Percentiles rank a stretch among this genome's conserved stretches.
Conservation (phyloP, 2,797 vertebrate genomes). For the Myotis vivesi region DNA sequence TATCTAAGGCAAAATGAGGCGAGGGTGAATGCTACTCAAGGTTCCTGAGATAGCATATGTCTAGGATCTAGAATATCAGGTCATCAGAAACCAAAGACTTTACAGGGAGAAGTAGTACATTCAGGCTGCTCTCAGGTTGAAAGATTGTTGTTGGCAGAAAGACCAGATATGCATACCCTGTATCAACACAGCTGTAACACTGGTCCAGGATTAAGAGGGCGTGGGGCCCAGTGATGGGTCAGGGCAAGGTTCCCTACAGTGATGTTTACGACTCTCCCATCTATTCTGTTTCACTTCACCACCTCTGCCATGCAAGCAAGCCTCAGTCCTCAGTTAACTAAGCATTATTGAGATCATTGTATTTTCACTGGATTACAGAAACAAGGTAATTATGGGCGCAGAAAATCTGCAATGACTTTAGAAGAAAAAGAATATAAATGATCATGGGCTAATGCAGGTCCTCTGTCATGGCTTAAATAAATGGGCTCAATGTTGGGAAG, state of each 20-base stretch:
- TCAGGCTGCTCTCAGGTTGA: neutral
- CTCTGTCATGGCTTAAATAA: neutral
- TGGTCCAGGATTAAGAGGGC: neutral
- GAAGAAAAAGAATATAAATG: neutral
- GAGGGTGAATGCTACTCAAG: neutral
- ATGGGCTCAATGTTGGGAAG: neutral
- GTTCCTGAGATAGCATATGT: neutral
- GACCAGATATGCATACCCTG: neutral
- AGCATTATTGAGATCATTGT: neutral
- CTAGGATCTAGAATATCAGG: neutral
- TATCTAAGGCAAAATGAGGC: neutral
- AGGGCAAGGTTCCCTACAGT: rapidly evolving
- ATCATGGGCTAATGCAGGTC: neutral
- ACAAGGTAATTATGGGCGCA: neutral
- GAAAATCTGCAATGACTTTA: neutral
- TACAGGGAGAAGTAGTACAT: neutral
- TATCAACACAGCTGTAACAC: neutral
- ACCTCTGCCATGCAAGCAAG: neutral
- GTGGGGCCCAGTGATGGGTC: rapidly evolving
- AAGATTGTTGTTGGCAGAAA: neutral
- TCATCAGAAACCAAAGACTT: neutral
- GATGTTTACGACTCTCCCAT: rapidly evolving
- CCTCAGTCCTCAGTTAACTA: neutral
- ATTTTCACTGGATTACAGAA: neutral
- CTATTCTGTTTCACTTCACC: neutral